Base-by-base conservation (phyloP, 2,888 invertebrate genomes). In the Andrena flavipes region DNA sequence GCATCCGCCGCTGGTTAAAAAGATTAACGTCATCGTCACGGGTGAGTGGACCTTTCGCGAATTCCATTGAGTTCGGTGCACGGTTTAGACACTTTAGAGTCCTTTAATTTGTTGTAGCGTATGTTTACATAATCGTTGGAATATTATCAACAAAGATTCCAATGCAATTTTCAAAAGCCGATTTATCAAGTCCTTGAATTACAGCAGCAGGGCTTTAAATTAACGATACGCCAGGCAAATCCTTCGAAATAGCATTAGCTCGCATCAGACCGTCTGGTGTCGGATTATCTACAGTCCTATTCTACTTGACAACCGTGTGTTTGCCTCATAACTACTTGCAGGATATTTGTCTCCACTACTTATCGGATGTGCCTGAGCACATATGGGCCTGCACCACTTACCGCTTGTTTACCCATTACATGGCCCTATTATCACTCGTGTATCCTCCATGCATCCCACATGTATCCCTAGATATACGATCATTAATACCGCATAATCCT, bases 1-100 rank as follows among this genome's bases (percentile, higher is more conserved):
- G 33, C 96, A 96, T 93, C 96, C 96, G 49, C 95, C 95, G 23
- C 94, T 95, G 92, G 95, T 95, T 82, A 95, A 95, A 91, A 95
- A 95, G 91, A 95, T 95, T 91, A 95, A 95, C 90, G 94, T 96
- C 73, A 94, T 95, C 92, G 95, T 96, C 87, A 96, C 95, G 63
- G 93, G 94, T 94, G 85, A 90, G 88, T 80, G 33, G 54, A 48
- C 5, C 42, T 13, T 76, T 79, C 26, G 6, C 26, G 10, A 56
- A 1, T 56, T 56, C 10, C 26, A 23, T 56, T 10, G 1, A 20
- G 26, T 23, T 26, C 13, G 13, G 13, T 56, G 0, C 23, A 13
- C 56, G 8, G 8, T 56, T 10, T 56, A 4, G 10, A 26, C 13
- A 56, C 10, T 13, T 26, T n/a, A n/a, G n/a, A 26, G 1, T 10